Evolutionary conservation across 2,888 invertebrate genomes (phyloP), one percentile per base, ranked within the genome.

Genomic region (Drosophila demipolita): DNA sequence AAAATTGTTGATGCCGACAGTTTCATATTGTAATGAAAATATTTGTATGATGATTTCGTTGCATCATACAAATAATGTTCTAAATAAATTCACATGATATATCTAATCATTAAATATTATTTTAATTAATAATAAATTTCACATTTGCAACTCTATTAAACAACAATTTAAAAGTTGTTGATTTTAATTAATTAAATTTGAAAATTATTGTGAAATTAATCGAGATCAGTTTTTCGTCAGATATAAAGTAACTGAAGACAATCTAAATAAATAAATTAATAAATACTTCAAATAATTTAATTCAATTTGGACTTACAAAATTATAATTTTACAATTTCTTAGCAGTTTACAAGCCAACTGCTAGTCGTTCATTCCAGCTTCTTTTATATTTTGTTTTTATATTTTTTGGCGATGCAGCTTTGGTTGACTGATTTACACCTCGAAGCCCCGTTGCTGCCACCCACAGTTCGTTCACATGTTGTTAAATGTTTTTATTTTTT

Each of bases 381-480:
- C 1, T 26, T 17, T 1, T 6, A 26, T 17, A 52, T 42, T 15
- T 45, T 20, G 45, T 23, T 23, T 20, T 17, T 17, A 17, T 7
- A 15, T 42, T 50, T 35, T 65, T 57, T 60, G 53, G 45, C 59
- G 58, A 33, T 45, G 53, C 48, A 55, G 48, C 48, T 53, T 58
- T 45, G 45, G 23, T 42, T 32, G 36, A 54, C 17, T 36, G 36
- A 54, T 45, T 50, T 50, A 36, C 26, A 12, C n/a, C 20, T n/a
- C 12, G 12, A 36, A 36, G 15, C 11, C 17, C 17, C 33, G 12
- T 0, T 17, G 15, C n/a, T 4, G n/a, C 38, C 40, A 11, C n/a
- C 40, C 17, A 49, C 66, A 72, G 83, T 82, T 84, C 73, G 79
- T 82, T 82, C 85, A 90, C 87, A 90, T 87, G 83, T 85, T 64